These are phyloP conservation scores for Eretmocerus hayati DNA, from an alignment of 2,888 invertebrate genomes.

Conservation along the genomic window DNA sequence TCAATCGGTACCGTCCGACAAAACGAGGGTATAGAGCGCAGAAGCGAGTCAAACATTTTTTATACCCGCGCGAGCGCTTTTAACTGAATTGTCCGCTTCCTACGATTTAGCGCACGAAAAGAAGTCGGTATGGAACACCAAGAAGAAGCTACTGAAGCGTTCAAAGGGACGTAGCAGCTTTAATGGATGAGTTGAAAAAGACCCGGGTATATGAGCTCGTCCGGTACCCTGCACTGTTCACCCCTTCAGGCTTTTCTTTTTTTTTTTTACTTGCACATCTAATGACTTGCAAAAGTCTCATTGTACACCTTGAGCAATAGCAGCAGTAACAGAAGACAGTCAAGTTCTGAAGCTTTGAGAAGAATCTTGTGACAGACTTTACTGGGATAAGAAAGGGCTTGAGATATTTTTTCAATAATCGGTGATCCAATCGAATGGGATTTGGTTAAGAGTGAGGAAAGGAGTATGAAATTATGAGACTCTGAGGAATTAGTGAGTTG, in stretches of 20 bases:
- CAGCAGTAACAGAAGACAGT: no score
- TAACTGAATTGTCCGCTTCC: constrained; percentile 20
- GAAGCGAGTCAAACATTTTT: constrained; percentile 15
- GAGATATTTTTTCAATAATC: no score
- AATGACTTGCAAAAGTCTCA: constrained; percentile 12
- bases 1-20: no score
- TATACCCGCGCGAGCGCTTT: constrained; percentile 8
- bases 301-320: no score
- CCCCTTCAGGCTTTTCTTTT: background rate
- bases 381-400: no score
- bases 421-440: no score
- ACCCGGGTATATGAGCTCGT: constrained; percentile 1
- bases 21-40: no score
- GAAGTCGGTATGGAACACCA: background rate
- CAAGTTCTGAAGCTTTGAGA: no score
- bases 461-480: no score
- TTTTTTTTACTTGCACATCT: constrained; percentile 7
- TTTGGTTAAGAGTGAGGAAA: no score
- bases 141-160: constrained; percentile 10
- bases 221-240: background rate
- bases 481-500: no score
- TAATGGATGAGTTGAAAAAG: constrained; percentile 14
- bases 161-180: constrained; percentile 16
- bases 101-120: constrained; percentile 10
- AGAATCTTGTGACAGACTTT: no score